Conservation (phyloP, 2,113 vertebrate species). For the Heterochromis multidens region DNA sequence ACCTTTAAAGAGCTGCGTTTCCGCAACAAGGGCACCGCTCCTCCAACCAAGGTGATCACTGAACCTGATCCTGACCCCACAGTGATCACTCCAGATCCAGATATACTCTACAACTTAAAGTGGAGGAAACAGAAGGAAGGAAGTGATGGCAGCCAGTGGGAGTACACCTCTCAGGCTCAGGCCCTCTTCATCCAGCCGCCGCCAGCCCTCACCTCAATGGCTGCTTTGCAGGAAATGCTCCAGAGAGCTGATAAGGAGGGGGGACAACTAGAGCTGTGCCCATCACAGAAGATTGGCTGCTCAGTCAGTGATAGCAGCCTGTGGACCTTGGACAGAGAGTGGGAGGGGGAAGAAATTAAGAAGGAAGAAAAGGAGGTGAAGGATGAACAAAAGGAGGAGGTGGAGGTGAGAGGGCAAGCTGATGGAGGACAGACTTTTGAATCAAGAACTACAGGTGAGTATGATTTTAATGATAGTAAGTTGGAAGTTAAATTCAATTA, state of each 20-base stretch:
- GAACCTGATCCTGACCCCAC: constrained; percentile 73
- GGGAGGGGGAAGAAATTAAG: constrained; percentile 42
- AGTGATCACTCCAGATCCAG: constrained; percentile 75
- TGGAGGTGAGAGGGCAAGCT: constrained; percentile 75
- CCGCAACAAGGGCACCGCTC: constrained; percentile 75
- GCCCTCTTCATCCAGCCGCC: constrained; percentile 65
- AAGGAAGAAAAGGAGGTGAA: constrained; percentile 35
- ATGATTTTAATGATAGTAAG: neutral
- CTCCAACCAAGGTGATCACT: constrained; percentile 52
- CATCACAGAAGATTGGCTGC: constrained; percentile 60
- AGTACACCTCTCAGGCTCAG: constrained; percentile 77
- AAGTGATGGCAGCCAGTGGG: constrained; percentile 64
- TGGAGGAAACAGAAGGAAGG: constrained; percentile 69
- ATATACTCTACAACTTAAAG: constrained; percentile 78
- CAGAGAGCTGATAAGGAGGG: constrained; percentile 78
- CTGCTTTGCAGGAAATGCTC: constrained; percentile 80
- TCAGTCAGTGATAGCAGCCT: constrained; percentile 63
- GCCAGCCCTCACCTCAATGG: constrained; percentile 75
- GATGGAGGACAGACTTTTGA: constrained; percentile 75
- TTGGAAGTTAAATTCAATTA: neutral
- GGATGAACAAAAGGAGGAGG: constrained; percentile 32
- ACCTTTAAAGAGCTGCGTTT: constrained; percentile 92
- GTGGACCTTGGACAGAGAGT: constrained; percentile 47
- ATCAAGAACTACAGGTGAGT: constrained; percentile 73
- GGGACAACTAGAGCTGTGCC: constrained; percentile 52